Percentiles rank a stretch among this genome's conserved stretches.
Evolutionary conservation across 2,797 vertebrate species (phyloP).

Genomic region (Clarias laeviceps): DNA sequence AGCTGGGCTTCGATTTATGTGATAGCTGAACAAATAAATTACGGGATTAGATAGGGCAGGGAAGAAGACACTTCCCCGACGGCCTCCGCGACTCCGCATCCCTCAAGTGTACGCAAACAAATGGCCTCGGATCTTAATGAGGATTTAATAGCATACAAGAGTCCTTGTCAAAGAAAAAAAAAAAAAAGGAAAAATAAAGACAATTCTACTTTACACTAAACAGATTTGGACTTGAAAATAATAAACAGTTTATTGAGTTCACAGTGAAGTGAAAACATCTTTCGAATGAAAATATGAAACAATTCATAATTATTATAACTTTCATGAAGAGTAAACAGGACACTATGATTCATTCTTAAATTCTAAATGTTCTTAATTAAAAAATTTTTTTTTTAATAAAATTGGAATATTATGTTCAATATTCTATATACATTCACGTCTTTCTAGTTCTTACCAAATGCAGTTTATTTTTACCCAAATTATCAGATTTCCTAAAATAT

Average conservation of each 20-base stretch:
- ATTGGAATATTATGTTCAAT: background rate
- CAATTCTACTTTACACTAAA: too few species aligned
- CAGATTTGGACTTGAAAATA: background rate
- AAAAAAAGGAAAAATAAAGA: too few species aligned
- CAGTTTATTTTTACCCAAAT: background rate
- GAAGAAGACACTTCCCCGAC: constrained; percentile 53
- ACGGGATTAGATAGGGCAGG: constrained; percentile 84
- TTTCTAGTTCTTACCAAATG: background rate
- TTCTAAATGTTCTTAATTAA: background rate
- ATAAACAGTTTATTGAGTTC: background rate
- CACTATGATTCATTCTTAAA: background rate
- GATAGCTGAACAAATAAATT: constrained; percentile 97
- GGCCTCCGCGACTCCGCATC: constrained; percentile 46
- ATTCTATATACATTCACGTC: background rate
- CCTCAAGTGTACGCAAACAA: background rate
- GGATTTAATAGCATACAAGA: background rate
- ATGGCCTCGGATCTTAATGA: background rate
- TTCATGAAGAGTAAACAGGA: background rate
- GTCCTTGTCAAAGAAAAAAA: background rate
- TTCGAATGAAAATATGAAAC: background rate
- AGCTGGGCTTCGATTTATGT: constrained; percentile 95
- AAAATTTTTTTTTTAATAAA: background rate
- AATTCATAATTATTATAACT: background rate
- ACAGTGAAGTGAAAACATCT: background rate
- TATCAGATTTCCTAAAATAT: background rate